These are phyloP conservation scores for Columba livia DNA, from an alignment of 2,113 vertebrate species.

Conservation along the genomic window DNA sequence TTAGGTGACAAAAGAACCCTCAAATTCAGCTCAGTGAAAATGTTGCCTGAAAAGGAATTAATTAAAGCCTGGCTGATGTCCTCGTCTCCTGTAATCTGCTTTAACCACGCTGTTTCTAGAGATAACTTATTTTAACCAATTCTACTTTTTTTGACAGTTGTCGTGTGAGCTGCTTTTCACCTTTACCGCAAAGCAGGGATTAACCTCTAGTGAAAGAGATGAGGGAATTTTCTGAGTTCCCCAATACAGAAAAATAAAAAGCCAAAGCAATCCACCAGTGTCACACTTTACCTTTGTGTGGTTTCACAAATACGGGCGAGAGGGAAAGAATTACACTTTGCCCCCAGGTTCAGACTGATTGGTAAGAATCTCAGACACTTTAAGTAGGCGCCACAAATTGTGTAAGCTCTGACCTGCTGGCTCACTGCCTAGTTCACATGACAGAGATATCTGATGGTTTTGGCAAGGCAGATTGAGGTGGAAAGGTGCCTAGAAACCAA, in stretches of 20 bases:
- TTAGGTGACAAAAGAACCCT: not conserved
- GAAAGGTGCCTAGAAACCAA: conserved; percentile 63
- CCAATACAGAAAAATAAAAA: conserved; percentile 26
- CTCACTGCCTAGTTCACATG: conserved; percentile 73
- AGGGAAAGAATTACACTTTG: conserved; percentile 77
- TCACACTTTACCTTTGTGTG: conserved; percentile 41
- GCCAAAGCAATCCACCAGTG: conserved; percentile 23
- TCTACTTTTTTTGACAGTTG: not conserved
- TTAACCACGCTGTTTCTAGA: not conserved
- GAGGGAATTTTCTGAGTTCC: not conserved
- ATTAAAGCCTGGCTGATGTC: not conserved
- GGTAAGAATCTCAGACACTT: conserved; percentile 76
- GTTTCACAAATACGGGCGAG: conserved; percentile 31
- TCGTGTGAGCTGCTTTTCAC: not conserved
- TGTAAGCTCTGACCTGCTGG: conserved; percentile 79
- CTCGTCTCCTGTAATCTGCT: not conserved
- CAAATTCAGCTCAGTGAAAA: not conserved
- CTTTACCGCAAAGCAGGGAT: not conserved
- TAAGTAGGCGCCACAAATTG: conserved; percentile 82
- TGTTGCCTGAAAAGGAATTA: not conserved
- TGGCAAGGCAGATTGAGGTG: conserved; percentile 66
- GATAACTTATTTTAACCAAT: not conserved
- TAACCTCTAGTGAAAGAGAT: conserved; percentile 14
- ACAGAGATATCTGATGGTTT: conserved; percentile 75
- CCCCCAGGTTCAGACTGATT: conserved; percentile 71